A percentile compares a stretch with the other conserved stretches of the same genome.
These are phyloP conservation scores for Lordiphosa clarofinis DNA, from an alignment of 1,140 invertebrate species.

Conservation along the genomic window DNA sequence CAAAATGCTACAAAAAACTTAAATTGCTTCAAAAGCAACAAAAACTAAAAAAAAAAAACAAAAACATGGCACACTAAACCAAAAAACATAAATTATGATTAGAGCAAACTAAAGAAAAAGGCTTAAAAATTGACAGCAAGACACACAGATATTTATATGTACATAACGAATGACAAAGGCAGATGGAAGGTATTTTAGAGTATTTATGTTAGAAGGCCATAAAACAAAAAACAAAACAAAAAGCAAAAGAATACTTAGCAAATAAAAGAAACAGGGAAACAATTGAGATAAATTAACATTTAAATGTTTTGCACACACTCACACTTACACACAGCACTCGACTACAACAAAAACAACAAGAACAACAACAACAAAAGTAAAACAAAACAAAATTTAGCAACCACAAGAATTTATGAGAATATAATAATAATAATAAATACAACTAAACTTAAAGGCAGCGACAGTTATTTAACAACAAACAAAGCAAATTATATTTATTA, in stretches of 20 bases:
- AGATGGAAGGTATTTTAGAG: slow-evolving; percentile 62
- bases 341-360: slow-evolving; percentile 32
- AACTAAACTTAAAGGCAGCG: slow-evolving; percentile 36
- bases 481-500: slow-evolving; percentile 69
- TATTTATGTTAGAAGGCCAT: slow-evolving; percentile 68
- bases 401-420: slow-evolving; percentile 77
- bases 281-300: slow-evolving; percentile 76
- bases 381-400: slow-evolving; percentile 72
- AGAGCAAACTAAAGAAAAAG: slow-evolving; percentile 37
- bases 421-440: slow-evolving; percentile 64
- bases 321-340: slow-evolving; percentile 19
- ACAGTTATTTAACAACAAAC: slow-evolving; percentile 24
- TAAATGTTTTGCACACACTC: slow-evolving; percentile 63
- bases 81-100: slow-evolving; percentile 23
- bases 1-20: slow-evolving; percentile 30
- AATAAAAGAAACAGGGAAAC: slow-evolving; percentile 77
- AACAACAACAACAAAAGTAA: slow-evolving; percentile 60
- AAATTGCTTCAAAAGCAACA: slow-evolving; percentile 73
- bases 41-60: slow-evolving; percentile 36
- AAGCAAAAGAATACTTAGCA: slow-evolving; percentile 60
- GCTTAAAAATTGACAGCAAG: slow-evolving; percentile 35
- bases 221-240: slow-evolving; percentile 30
- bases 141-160: slow-evolving; percentile 43
- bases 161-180: slow-evolving; percentile 31
- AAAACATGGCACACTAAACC: slow-evolving; percentile 49